Conservation (phyloP, 1,140 invertebrate genomes). For the Bacillus rossius region DNA sequence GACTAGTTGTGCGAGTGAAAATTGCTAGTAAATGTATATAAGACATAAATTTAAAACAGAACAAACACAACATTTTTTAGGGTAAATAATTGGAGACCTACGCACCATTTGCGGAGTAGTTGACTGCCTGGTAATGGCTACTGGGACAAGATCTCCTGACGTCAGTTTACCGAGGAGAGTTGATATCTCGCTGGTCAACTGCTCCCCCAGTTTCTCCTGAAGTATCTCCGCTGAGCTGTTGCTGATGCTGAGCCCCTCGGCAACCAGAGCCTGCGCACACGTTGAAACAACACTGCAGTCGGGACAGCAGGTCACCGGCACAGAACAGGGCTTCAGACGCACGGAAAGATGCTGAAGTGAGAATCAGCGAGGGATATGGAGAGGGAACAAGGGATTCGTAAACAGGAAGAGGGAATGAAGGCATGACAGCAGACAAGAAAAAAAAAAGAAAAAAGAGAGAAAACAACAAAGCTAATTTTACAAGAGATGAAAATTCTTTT, state of each 20-base stretch:
- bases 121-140: constrained; percentile 34
- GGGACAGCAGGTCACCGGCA: not conserved
- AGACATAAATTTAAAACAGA: no score
- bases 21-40: no score
- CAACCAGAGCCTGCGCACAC: constrained; percentile 43
- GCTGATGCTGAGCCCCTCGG: constrained; percentile 58
- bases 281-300: constrained; percentile 23
- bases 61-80: no score
- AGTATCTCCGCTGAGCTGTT: constrained; percentile 51
- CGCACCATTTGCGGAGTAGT: constrained; percentile 6
- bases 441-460: no score
- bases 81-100: not conserved
- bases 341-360: no score
- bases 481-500: no score
- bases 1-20: no score
- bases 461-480: no score
- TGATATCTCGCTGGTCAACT: constrained; percentile 54
- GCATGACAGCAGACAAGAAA: no score
- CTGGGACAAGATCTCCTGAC: constrained; percentile 52
- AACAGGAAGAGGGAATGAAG: no score
- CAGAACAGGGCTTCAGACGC: not conserved
- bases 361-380: no score
- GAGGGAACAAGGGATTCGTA: no score
- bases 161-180: constrained; percentile 54
- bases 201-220: constrained; percentile 52